Percentiles rank a stretch among this genome's conserved stretches.
Conservation (phyloP, 1,140 invertebrate genomes). For the Drosophila grimshawi region DNA sequence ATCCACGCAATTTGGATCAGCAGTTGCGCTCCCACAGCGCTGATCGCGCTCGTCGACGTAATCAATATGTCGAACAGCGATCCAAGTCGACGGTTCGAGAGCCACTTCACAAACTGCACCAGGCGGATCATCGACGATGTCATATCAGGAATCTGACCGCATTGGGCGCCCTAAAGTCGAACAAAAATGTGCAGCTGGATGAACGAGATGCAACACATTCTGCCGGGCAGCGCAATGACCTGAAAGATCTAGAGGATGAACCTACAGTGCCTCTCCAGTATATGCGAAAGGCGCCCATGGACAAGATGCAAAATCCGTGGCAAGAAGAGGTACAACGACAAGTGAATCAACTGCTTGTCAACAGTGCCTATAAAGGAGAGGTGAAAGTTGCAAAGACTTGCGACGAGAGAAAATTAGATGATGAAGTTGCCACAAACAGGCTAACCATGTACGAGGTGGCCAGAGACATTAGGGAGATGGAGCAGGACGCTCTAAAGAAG, state of each 20-base stretch:
- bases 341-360: background rate
- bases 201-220: background rate
- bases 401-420: background rate
- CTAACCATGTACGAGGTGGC: background rate
- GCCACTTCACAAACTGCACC: background rate
- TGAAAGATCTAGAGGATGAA: background rate
- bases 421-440: background rate
- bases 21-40: conserved; percentile 6
- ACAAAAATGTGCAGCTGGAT: background rate
- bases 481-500: background rate
- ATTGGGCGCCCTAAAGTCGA: background rate
- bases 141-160: background rate
- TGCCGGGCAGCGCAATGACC: background rate
- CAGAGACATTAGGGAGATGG: conserved; percentile 1
- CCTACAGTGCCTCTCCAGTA: background rate
- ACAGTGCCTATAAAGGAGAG: background rate
- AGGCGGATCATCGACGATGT: background rate
- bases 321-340: conserved; percentile 3
- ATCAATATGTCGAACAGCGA: background rate
- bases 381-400: background rate
- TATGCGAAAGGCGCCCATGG: background rate
- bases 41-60: background rate
- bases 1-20: background rate
- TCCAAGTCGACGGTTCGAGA: conserved; percentile 18
- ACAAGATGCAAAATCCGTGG: conserved; percentile 9